Conservation (phyloP, 2,797 vertebrate species). For the Fistularia tabacaria region DNA sequence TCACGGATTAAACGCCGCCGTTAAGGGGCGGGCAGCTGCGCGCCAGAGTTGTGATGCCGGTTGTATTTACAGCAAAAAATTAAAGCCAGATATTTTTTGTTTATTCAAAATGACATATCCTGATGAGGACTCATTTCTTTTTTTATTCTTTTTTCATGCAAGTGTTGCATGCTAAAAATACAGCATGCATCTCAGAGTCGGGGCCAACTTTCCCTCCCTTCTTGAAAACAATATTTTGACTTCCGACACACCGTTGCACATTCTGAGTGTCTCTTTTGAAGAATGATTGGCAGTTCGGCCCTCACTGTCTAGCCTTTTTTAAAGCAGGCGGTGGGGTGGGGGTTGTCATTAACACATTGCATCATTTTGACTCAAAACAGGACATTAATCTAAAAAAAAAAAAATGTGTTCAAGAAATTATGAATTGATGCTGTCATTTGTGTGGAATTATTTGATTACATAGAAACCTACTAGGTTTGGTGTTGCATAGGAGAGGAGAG, state of each 20-base stretch:
- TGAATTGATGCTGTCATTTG: no score
- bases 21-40: slow-evolving; percentile 7
- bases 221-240: slow-evolving; percentile 13
- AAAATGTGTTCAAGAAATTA: no score
- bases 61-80: neutral
- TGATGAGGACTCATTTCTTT: neutral
- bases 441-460: no score
- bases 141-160: neutral
- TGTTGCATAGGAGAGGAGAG: slow-evolving; percentile 2
- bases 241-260: slow-evolving; percentile 1
- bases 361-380: no score
- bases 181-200: slow-evolving; percentile 5
- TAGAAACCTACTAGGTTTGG: no score
- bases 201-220: neutral
- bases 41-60: neutral
- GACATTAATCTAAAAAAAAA: no score
- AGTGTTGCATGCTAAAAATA: slow-evolving; percentile 27
- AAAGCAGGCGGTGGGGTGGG: no score
- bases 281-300: no score
- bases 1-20: slow-evolving; percentile 13
- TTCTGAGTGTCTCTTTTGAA: no score
- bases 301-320: no score
- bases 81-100: neutral
- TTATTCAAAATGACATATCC: slow-evolving; percentile 5
- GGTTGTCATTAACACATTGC: no score